Percentiles rank a stretch among this genome's conserved stretches.
Conservation (phyloP, 2,113 vertebrate species). For the Martes martes region DNA sequence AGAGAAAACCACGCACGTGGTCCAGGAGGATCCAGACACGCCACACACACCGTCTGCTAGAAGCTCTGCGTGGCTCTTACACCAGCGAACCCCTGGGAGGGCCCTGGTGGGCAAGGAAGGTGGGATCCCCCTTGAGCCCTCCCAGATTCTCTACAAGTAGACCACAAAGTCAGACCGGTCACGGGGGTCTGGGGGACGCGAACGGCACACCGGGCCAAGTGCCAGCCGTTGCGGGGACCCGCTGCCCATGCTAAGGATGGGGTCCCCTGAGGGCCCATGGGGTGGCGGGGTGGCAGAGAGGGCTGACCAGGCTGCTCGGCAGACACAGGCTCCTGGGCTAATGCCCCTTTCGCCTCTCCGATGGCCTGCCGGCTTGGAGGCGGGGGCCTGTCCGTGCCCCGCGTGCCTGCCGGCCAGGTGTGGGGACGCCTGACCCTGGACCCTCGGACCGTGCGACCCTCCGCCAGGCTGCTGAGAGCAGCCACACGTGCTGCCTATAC, state of each 20-base stretch:
- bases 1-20: accelerated
- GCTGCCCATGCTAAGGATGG: accelerated
- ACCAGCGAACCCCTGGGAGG: accelerated
- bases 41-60: accelerated
- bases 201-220: too few species aligned
- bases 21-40: accelerated
- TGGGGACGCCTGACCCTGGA: accelerated
- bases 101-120: neutral
- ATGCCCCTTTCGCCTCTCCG: neutral
- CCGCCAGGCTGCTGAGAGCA: accelerated
- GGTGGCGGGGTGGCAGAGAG: accelerated
- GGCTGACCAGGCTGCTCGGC: accelerated
- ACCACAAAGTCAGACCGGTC: accelerated
- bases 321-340: accelerated
- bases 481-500: accelerated
- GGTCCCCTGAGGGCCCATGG: neutral
- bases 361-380: accelerated
- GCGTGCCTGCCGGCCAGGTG: accelerated
- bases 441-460: neutral
- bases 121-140: neutral
- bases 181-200: accelerated
- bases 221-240: accelerated
- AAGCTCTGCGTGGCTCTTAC: accelerated
- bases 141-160: too few species aligned
- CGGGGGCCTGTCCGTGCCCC: accelerated